Conservation (phyloP, 2,797 vertebrate species). For the Enteromius paludinosus region DNA sequence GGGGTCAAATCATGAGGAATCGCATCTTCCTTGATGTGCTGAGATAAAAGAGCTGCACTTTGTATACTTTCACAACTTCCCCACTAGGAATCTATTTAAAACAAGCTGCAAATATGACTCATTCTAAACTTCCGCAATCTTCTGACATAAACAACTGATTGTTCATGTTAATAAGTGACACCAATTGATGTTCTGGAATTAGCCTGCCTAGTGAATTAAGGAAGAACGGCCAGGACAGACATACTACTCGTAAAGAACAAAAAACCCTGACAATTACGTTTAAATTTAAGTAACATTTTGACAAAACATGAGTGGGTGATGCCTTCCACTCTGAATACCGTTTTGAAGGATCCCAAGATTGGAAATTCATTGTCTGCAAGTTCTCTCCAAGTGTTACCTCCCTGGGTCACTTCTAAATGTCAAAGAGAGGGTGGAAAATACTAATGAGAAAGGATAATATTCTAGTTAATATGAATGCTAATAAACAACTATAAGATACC, state of each 20-base stretch:
- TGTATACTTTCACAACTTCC: background rate
- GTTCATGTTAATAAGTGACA: background rate
- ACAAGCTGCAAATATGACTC: background rate
- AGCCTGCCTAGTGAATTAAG: background rate
- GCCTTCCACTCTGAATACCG: background rate
- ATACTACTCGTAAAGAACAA: background rate
- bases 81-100: background rate
- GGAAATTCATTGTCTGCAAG: background rate
- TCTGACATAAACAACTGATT: background rate
- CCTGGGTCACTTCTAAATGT: background rate
- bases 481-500: too few relatives aligned
- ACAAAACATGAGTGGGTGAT: background rate
- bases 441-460: background rate
- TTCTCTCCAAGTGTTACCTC: background rate
- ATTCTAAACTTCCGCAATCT: background rate
- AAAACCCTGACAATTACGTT: background rate
- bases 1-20: background rate
- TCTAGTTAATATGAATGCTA: too few relatives aligned
- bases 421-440: background rate
- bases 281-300: background rate
- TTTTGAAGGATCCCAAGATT: background rate
- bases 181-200: background rate
- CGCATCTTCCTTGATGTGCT: background rate
- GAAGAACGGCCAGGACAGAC: background rate
- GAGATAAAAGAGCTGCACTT: background rate